Base-by-base conservation (phyloP, 2,797 vertebrate genomes). In the Gephyroberyx darwinii region DNA sequence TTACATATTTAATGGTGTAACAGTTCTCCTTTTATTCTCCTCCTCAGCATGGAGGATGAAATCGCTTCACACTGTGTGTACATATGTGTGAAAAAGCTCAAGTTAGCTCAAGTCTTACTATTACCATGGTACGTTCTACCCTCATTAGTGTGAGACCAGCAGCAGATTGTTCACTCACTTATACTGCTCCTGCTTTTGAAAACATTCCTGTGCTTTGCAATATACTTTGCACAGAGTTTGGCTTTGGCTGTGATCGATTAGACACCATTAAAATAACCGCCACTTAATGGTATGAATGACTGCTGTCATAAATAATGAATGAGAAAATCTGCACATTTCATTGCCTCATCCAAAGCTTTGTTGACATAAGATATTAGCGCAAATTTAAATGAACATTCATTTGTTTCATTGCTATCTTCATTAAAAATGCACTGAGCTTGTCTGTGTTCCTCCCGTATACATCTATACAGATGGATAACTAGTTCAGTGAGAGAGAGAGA, bases 61-160 rank as follows among this genome's bases (percentile, higher is more conserved):
- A 63, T 72, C 74, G 39, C 68, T 51, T 12, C 76, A 47, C 50
- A 13, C 30, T 54, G 43, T 65, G 67, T 30, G 26, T 71, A 53
- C 63, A 65, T 69, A 35, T 60, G 45, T 72, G 60, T 66, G 37
- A 14, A 8, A 77, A 79, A 80, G 80, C 85, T 84, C 63, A 83
- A 86, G 78, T 73, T 85, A 78, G 78, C 72, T 80, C 74, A 8
- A 86, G 78, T 84, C 84, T 84, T 19, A 1, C 86, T 75, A 91
- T 92, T 82, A 75, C 91, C 90, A 92, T 93, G 86, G 92, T 85
- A 89, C 91, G 89, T 71, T 82, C 86, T 86, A 85, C 74, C 70
- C 83, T 92, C 83, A 85, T 90, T 89, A 90, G 82, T 68, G 69
- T 68, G 76, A 82, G 78, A 71, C 84, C 62, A 79, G 70, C 75